Percentiles rank a stretch among this genome's conserved stretches.
Conservation (phyloP, 1,140 invertebrate species). For the Coelopa frigida region DNA sequence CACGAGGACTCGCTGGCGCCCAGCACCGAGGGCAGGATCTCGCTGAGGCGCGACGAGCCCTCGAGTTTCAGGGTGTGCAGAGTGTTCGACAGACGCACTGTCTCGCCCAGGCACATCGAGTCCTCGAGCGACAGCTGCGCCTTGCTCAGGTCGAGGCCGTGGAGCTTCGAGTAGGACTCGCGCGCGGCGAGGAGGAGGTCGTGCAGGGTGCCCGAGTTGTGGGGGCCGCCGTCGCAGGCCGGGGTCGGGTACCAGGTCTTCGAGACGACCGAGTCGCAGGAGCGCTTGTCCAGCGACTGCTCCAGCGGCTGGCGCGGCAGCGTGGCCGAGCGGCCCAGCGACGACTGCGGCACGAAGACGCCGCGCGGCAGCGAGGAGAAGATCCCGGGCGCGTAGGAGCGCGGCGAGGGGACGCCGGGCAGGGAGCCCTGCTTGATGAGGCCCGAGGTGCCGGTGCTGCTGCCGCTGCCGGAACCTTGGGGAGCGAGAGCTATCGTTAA, state of each 20-base stretch:
- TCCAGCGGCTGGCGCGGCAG: conserved; percentile 46
- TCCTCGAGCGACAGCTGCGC: conserved; percentile 47
- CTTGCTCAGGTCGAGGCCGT: conserved; percentile 50
- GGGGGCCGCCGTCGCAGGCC: conserved; percentile 46
- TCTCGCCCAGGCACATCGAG: conserved; percentile 51
- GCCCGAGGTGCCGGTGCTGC: conserved; percentile 33
- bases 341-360: conserved; percentile 42
- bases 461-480: conserved; percentile 45
- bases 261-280: conserved; percentile 50
- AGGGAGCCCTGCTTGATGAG: conserved; percentile 17
- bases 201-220: conserved; percentile 47
- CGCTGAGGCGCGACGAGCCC: conserved; percentile 45
- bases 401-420: conserved; percentile 22
- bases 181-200: conserved; percentile 47
- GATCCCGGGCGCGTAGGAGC: conserved; percentile 18
- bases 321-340: conserved; percentile 45
- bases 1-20: conserved; percentile 49
- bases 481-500: conserved; percentile 12
- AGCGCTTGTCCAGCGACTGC: conserved; percentile 45
- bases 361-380: conserved; percentile 48
- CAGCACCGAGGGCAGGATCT: conserved; percentile 49
- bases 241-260: conserved; percentile 49
- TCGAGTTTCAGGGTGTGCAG: conserved; percentile 51
- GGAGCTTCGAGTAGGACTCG: conserved; percentile 46
- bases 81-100: conserved; percentile 47